Evolutionary conservation across 2,113 vertebrate species (phyloP).

Genomic region (Mobula hypostoma): DNA sequence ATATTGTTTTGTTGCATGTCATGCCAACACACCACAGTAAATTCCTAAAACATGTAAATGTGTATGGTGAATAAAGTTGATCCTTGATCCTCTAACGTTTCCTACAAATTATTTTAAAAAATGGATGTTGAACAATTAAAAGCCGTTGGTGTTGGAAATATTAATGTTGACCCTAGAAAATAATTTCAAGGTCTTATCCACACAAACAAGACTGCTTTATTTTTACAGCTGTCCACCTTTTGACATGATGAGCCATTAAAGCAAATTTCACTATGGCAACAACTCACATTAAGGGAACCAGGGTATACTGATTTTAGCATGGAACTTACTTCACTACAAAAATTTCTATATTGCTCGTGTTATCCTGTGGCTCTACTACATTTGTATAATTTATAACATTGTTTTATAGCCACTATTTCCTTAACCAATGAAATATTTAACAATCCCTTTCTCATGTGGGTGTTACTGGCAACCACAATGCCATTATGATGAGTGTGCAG

Average conservation of each 20-base stretch:
- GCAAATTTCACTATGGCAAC: background rate
- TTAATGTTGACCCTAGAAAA: background rate
- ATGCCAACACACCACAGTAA: too few relatives aligned
- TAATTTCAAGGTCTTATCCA: background rate
- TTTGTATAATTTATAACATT: background rate
- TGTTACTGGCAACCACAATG: too few relatives aligned
- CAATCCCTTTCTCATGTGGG: background rate
- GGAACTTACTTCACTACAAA: background rate
- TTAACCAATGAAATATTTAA: background rate
- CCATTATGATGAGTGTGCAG: too few relatives aligned
- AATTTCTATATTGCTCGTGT: too few relatives aligned
- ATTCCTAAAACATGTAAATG: too few relatives aligned
- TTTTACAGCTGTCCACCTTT: conserved; percentile 6
- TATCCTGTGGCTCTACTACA: background rate
- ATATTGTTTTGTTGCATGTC: too few relatives aligned
- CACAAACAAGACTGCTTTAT: background rate
- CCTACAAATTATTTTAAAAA: background rate
- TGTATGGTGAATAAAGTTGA: too few relatives aligned
- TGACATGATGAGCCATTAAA: background rate
- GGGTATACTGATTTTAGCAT: background rate
- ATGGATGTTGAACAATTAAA: background rate
- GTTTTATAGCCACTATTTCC: background rate
- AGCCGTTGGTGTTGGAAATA: too few relatives aligned
- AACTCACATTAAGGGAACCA: background rate
- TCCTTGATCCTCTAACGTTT: too few relatives aligned